A percentile compares a stretch with the other conserved stretches of the same genome.
Evolutionary conservation across 2,888 invertebrate genomes (phyloP).

Genomic region (Cylindroiulus punctatus): DNA sequence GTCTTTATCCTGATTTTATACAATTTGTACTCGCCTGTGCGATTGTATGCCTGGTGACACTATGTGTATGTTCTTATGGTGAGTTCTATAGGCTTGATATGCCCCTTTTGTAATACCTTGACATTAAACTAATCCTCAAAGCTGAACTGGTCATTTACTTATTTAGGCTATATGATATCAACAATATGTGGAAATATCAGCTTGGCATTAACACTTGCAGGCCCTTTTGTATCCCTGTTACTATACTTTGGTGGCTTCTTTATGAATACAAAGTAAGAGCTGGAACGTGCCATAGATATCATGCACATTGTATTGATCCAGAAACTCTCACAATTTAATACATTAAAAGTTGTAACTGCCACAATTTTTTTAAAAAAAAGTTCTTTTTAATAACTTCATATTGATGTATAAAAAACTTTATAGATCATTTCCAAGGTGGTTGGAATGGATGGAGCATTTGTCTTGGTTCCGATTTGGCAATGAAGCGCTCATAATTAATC

Average conservation of each 20-base stretch:
- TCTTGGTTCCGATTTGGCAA: constrained; percentile 66
- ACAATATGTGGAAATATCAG: constrained; percentile 83
- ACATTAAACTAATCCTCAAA: not conserved
- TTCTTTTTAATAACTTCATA: too few species aligned
- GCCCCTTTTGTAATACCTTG: not conserved
- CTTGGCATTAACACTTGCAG: constrained; percentile 89
- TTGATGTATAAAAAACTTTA: too few species aligned
- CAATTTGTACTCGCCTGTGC: constrained; percentile 73
- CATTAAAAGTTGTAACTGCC: too few species aligned
- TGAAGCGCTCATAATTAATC: constrained; percentile 65
- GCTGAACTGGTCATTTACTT: too few species aligned
- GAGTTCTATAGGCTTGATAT: constrained; percentile 62
- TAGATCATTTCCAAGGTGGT: constrained; percentile 62
- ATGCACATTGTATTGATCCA: too few species aligned
- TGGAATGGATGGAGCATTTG: constrained; percentile 63
- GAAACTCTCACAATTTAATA: too few species aligned
- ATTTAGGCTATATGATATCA: constrained; percentile 90
- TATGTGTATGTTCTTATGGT: constrained; percentile 90
- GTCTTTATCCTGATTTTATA: constrained; percentile 61
- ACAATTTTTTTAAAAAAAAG: too few species aligned
- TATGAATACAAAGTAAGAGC: constrained; percentile 82
- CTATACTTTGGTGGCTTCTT: constrained; percentile 96
- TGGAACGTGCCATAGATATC: too few species aligned
- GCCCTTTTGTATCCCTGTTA: constrained; percentile 91
- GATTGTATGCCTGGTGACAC: constrained; percentile 83